Percentiles rank a stretch among this genome's conserved stretches.
Evolutionary conservation across 2,888 invertebrate genomes (phyloP).

Genomic region (Tethea ocularis): DNA sequence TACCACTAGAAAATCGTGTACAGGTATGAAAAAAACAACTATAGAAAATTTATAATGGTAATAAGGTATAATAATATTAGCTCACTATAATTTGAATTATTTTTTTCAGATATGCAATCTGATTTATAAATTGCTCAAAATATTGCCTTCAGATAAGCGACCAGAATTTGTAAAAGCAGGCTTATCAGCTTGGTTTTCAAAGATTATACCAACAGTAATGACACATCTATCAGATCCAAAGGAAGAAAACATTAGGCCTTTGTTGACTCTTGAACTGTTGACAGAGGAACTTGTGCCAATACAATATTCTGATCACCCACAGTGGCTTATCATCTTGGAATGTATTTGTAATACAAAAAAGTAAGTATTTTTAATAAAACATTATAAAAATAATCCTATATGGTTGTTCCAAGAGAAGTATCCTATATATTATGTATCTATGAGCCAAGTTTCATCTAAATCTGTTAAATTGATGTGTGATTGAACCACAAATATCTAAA

Average conservation of each 20-base stretch:
- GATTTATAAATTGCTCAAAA: constrained; percentile 56
- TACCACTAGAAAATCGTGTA: constrained; percentile 32
- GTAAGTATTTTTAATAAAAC: constrained; percentile 49
- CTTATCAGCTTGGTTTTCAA: constrained; percentile 74
- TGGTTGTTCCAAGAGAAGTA: no score
- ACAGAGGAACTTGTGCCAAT: constrained; percentile 60
- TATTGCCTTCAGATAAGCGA: constrained; percentile 58
- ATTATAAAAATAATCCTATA: no score
- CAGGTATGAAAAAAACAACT: constrained; percentile 39
- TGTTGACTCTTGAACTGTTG: constrained; percentile 68
- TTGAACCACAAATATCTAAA: no score
- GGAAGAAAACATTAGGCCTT: constrained; percentile 19
- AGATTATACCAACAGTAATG: constrained; percentile 73
- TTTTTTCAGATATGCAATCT: constrained; percentile 55
- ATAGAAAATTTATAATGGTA: neutral
- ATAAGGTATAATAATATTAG: neutral
- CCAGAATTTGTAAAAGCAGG: constrained; percentile 61
- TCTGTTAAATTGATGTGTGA: no score
- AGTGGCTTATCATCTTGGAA: constrained; percentile 67
- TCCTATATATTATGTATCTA: no score
- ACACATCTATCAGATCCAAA: constrained; percentile 14
- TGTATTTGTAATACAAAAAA: constrained; percentile 59
- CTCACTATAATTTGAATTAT: constrained; percentile 26
- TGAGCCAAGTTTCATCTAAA: no score
- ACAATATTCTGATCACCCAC: constrained; percentile 60